Base-by-base conservation (phyloP, 2,888 invertebrate species). In the Drepanosiphum platanoidis region DNA sequence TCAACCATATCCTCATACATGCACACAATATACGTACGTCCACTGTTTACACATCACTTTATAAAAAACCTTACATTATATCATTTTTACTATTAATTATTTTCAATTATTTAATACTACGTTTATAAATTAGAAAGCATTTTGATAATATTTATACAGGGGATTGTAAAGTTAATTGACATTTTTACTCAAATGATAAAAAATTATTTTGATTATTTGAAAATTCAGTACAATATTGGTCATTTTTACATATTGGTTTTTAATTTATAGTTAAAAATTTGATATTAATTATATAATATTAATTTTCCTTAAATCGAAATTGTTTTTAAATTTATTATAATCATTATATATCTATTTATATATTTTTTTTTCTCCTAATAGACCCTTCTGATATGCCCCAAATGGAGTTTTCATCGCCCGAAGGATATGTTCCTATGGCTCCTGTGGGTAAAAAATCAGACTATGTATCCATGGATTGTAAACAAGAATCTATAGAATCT, bases 391-490 rank as follows among this genome's bases (percentile, higher is more conserved):
- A 68, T 58, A 58, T 36, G 27, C 30, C 46, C 39, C 84, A 58
- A 75, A 46, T n/a, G 11, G 84, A 77, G 68, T 75, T 52, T 30
- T 30, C 46, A 9, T 52, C 88, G 22, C 78, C 86, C 72, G 92
- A 91, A 86, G 92, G 92, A 58, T 94, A 94, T 90, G 92, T 94
- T 86, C 92, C 93, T 83, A 94, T 94, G 94, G 92, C 92, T n/a
- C 93, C 93, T 11, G 61, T 75, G 52, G 58, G 68, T 36, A 84
- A 22, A 77, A 68, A 87, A 89, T 87, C 80, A 86, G 68, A 86
- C 84, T 86, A 79, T 80, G 86, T 80, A 1, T 32, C 78, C 2
- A 86, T 80, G 80, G 72, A 80, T 32, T 86, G 80, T 86, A 80
- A 86, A 64, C 71, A 72, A 78, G n/a, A 42, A 88, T 95, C 95